Percentiles rank a stretch among this genome's conserved stretches.
phyloP scores from a whole-genome alignment of 2,113 vertebrate species.

The Pristiophorus japonicus region DNA sequence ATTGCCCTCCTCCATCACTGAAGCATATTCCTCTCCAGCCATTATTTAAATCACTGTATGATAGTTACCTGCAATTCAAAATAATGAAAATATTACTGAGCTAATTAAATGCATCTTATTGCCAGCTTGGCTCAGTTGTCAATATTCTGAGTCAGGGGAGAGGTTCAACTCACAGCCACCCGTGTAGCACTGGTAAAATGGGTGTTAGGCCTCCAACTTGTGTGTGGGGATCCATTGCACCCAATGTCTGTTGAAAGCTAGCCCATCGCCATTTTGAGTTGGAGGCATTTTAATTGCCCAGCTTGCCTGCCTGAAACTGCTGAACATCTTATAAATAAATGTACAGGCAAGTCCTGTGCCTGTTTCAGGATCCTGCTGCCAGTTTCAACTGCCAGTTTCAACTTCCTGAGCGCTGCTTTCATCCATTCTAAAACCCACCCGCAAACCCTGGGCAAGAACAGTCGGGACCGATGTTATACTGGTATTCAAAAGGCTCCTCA shows the following conservation, averaged over 20 bases:
- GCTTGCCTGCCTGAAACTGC: not conserved
- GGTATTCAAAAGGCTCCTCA: not conserved
- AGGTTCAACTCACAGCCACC: not conserved
- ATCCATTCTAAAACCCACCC: not conserved
- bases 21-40: slow-evolving; percentile 48
- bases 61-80: slow-evolving; percentile 14
- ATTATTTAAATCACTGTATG: not conserved
- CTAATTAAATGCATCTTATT: not conserved
- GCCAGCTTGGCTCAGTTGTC: not conserved
- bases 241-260: not conserved
- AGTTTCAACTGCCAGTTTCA: not conserved
- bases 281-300: not conserved
- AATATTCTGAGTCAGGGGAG: not conserved
- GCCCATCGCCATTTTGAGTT: not conserved
- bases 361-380: not conserved
- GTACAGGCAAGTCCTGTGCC: too few relatives aligned
- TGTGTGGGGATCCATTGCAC: not conserved
- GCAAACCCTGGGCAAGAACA: not conserved
- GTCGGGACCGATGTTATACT: not conserved
- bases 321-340: too few relatives aligned
- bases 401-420: not conserved
- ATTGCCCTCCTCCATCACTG: slow-evolving; percentile 47
- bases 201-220: not conserved
- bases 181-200: not conserved
- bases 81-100: not conserved